Conservation (phyloP, 2,797 vertebrate species). For the Distichodus sexfasciatus region DNA sequence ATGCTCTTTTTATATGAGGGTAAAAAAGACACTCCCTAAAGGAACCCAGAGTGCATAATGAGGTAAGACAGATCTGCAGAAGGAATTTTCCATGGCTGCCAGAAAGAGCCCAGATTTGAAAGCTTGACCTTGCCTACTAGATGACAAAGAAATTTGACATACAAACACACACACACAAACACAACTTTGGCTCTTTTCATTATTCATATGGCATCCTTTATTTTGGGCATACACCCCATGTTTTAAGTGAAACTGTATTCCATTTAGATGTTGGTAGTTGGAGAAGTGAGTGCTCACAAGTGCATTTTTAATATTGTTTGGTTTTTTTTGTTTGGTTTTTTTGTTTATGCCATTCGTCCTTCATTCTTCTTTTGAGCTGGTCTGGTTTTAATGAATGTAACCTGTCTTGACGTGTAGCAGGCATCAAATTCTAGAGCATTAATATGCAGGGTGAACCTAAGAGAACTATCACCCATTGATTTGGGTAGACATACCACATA, state of each 20-base stretch:
- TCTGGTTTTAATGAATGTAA: not conserved
- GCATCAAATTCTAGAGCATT: no score
- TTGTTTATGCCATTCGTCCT: constrained; percentile 11
- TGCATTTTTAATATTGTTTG: constrained; percentile 54
- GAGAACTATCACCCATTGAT: no score
- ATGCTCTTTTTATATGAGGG: constrained; percentile 35
- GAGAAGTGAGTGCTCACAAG: constrained; percentile 39
- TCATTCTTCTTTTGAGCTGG: constrained; percentile 8
- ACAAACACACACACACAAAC: no score
- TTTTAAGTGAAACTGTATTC: constrained; percentile 56
- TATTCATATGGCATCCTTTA: constrained; percentile 54
- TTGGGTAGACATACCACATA: no score
- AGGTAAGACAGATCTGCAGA: constrained; percentile 28
- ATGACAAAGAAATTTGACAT: constrained; percentile 52
- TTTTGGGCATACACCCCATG: constrained; percentile 53
- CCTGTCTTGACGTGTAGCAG: no score
- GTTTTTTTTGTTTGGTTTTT: constrained; percentile 39
- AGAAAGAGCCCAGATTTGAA: constrained; percentile 46
- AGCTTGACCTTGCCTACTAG: constrained; percentile 58
- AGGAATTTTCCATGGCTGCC: constrained; percentile 34
- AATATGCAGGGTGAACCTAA: no score
- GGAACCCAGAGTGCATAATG: constrained; percentile 50
- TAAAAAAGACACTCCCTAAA: constrained; percentile 36
- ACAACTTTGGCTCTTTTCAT: constrained; percentile 48
- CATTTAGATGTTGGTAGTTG: constrained; percentile 54